Percentiles rank a stretch among this genome's conserved stretches.
Conservation (phyloP, 2,797 vertebrate genomes). For the Channa striata region DNA sequence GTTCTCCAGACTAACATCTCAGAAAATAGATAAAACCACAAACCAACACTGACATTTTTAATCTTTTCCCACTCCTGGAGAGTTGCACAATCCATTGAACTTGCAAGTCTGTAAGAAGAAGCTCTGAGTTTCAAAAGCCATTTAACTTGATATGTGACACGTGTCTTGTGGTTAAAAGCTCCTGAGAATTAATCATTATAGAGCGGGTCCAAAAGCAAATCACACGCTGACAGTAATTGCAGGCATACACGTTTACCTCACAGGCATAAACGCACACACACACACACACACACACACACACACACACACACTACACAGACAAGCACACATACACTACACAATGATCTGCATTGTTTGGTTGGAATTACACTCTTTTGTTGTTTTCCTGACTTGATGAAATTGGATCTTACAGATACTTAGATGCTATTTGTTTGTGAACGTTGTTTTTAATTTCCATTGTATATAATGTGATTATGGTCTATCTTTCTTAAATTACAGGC, state of each 20-base stretch:
- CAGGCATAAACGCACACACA: slow-evolving; percentile 40
- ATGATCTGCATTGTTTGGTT: slow-evolving; percentile 71
- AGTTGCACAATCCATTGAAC: slow-evolving; percentile 38
- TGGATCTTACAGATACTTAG: slow-evolving; percentile 49
- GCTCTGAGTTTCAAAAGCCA: slow-evolving; percentile 46
- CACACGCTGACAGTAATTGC: slow-evolving; percentile 73
- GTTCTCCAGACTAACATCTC: slow-evolving; percentile 16
- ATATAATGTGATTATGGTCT: slow-evolving; percentile 48
- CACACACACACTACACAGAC: background rate
- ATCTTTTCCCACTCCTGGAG: background rate
- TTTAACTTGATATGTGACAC: slow-evolving; percentile 76
- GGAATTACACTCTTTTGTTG: slow-evolving; percentile 60
- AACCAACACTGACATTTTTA: slow-evolving; percentile 35
- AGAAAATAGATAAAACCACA: slow-evolving; percentile 29
- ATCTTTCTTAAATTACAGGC: slow-evolving; percentile 47
- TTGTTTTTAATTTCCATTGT: slow-evolving; percentile 63
- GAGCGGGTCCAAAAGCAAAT: slow-evolving; percentile 62
- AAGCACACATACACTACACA: slow-evolving; percentile 51
- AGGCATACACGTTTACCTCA: slow-evolving; percentile 47
- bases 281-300: slow-evolving; percentile 29
- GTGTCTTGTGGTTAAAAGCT: slow-evolving; percentile 69
- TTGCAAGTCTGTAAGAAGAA: slow-evolving; percentile 41
- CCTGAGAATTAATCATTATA: slow-evolving; percentile 69
- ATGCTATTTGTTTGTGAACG: slow-evolving; percentile 68
- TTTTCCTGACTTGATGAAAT: slow-evolving; percentile 63